Evolutionary conservation across 2,113 vertebrate genomes (phyloP).

Genomic region (Sisor rabdophorus): DNA sequence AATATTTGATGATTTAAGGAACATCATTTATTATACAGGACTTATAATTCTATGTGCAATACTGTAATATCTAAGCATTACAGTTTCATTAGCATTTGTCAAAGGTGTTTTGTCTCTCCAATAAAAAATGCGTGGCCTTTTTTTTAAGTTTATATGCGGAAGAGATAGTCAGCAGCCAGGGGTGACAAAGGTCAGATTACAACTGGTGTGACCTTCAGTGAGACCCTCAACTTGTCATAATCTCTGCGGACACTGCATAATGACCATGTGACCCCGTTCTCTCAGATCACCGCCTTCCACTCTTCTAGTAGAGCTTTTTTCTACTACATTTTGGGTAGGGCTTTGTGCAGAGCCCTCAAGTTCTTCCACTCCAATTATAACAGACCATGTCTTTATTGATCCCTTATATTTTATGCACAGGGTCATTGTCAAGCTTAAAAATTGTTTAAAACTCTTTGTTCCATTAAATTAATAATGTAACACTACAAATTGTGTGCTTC

Average conservation of each 20-base stretch:
- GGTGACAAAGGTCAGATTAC: slow-evolving; percentile 3
- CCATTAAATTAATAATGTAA: too few relatives aligned
- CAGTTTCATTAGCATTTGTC: background rate
- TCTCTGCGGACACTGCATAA: background rate
- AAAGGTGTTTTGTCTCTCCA: background rate
- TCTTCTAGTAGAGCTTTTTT: too few relatives aligned
- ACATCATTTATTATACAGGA: background rate
- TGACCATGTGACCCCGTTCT: slow-evolving; percentile 6
- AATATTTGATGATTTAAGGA: background rate
- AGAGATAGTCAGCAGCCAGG: background rate
- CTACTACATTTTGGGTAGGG: too few relatives aligned
- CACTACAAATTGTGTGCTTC: too few relatives aligned
- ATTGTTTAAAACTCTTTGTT: too few relatives aligned
- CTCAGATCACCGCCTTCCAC: background rate
- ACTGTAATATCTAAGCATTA: background rate
- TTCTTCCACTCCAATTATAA: too few relatives aligned
- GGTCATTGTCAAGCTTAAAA: too few relatives aligned
- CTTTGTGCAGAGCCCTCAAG: too few relatives aligned
- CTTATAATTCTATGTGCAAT: background rate
- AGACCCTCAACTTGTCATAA: background rate
- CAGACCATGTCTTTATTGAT: too few relatives aligned
- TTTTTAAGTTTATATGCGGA: slow-evolving; percentile 6
- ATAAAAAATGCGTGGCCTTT: background rate
- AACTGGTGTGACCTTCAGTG: background rate
- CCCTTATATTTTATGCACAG: too few relatives aligned